Base-by-base conservation (phyloP, 2,888 invertebrate genomes). In the Drosophila pegasa region DNA sequence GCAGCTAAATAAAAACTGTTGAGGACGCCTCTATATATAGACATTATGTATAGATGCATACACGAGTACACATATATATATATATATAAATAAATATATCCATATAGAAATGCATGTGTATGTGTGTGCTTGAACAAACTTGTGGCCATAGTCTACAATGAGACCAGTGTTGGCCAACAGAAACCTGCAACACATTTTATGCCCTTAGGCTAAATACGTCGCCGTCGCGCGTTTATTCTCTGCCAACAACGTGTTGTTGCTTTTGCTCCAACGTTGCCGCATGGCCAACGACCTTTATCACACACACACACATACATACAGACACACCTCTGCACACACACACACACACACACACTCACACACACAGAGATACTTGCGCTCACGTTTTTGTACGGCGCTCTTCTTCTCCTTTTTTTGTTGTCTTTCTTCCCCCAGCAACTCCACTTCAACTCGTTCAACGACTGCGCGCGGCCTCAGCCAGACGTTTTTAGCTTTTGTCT, bases 211-310 rank as follows among this genome's bases (percentile, higher is more conserved):
- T 88, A 88, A 88, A 87, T 71, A 87, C 78, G 78, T 80, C 57
- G 62, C 54, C 63, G 65, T 52, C 66, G 62, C 66, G 62, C 73
- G 35, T 56, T 78, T 63, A 51, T 75, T 70, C 74, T 68, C 68
- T 64, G 68, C 54, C 82, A 72, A 73, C 82, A 72, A 73, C 84
- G 75, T 71, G 77, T 45, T 45, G 43, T 61, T 72, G 73, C 37
- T 77, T 58, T 67, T 74, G 75, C 85, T 84, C 72, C 81, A 84
- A 69, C 78, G 72, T 81, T 73, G 79, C 71, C 86, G 88, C 88
- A 75, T 85, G 85, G 85, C 88, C 85, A 85, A 89, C 85, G 85
- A 85, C 85, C 84, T 89, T 84, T 84, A 86, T 86, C 68, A 75
- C 62, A 68, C 66, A 81, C 71, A 72, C 10, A 45, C 6, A n/a